These are phyloP conservation scores for Rhopalosiphum nymphaeae DNA, from an alignment of 2,888 invertebrate genomes.

Conservation along the genomic window DNA sequence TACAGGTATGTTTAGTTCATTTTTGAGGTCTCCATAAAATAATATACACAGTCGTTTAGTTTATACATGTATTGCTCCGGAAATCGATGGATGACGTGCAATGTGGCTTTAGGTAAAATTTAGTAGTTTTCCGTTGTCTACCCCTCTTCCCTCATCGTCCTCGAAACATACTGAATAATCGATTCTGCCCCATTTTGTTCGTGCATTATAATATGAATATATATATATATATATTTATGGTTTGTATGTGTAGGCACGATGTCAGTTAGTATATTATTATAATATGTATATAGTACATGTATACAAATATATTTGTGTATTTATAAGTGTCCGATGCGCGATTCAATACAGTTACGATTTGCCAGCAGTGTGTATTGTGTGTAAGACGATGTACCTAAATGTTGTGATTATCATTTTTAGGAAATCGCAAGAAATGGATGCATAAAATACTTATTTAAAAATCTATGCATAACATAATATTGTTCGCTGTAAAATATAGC, in stretches of 20 bases:
- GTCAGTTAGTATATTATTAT: not conserved
- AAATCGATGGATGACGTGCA: constrained; percentile 62
- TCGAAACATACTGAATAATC: constrained; percentile 51
- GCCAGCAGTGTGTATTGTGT: not conserved
- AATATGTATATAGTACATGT: not conserved
- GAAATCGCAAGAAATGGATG: constrained; percentile 43
- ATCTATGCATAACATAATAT: not conserved
- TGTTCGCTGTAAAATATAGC: not conserved
- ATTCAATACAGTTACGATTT: constrained; percentile 26
- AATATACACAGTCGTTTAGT: not conserved
- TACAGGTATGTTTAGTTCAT: constrained; percentile 3
- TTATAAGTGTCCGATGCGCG: constrained; percentile 12
- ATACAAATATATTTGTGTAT: not conserved
- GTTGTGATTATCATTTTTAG: constrained; percentile 51
- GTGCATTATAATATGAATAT: constrained; percentile 24
- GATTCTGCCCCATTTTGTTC: constrained; percentile 59
- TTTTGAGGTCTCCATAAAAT: constrained; percentile 37
- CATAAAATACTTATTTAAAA: not conserved
- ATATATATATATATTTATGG: not conserved
- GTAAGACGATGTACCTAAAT: not conserved
- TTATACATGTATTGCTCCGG: constrained; percentile 43
- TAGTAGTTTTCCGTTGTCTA: constrained; percentile 40
- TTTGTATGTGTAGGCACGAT: not conserved
- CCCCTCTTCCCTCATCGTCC: constrained; percentile 13
- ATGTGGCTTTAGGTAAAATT: constrained; percentile 42